Conservation (phyloP, 2,888 invertebrate genomes). For the Cremastobaeus sp. region DNA sequence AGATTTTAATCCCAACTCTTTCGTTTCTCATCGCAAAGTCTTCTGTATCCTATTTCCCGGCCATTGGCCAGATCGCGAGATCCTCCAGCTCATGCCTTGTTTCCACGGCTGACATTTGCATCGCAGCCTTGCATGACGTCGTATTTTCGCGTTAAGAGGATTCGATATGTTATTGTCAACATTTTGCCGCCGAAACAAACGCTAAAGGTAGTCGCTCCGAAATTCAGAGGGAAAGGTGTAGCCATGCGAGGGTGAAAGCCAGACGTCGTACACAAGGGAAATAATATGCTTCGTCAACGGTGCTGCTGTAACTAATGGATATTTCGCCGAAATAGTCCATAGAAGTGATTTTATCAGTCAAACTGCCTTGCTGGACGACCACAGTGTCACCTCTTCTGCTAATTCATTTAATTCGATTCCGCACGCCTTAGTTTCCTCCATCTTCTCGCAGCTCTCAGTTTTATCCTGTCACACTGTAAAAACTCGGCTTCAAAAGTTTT, state of each 20-base stretch:
- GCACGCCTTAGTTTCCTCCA: too few relatives aligned
- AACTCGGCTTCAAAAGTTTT: too few relatives aligned
- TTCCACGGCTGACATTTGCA: conserved; percentile 29
- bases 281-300: conserved; percentile 78
- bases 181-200: conserved; percentile 63
- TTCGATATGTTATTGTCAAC: conserved; percentile 56
- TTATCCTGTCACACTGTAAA: too few relatives aligned
- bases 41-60: neutral
- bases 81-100: conserved; percentile 7
- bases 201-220: conserved; percentile 62
- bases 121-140: conserved; percentile 17
- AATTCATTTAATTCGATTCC: neutral
- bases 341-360: conserved; percentile 70
- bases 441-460: too few relatives aligned
- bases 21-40: conserved; percentile 30
- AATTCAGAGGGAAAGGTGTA: conserved; percentile 58
- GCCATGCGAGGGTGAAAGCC: conserved; percentile 63
- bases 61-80: conserved; percentile 3
- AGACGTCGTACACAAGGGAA: conserved; percentile 77
- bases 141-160: conserved; percentile 39
- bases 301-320: conserved; percentile 78
- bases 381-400: neutral
- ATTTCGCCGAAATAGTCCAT: conserved; percentile 75
- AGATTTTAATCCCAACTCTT: conserved; percentile 23
- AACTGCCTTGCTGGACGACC: conserved; percentile 45